Evolutionary conservation across 2,113 vertebrate genomes (phyloP).

Genomic region (Lethenteron reissneri): DNA sequence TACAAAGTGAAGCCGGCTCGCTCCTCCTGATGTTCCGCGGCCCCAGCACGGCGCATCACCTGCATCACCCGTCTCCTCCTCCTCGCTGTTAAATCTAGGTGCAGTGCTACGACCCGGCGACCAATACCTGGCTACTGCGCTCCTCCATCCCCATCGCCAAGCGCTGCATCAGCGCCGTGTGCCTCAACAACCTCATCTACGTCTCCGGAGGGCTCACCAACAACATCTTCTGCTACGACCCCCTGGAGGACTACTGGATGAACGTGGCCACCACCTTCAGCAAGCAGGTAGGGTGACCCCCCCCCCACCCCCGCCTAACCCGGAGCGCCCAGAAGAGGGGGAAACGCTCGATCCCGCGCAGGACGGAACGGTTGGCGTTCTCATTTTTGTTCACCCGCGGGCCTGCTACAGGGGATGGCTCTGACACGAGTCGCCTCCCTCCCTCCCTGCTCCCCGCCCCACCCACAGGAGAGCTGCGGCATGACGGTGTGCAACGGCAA

Average conservation of each 20-base stretch:
- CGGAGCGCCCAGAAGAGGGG: too few species aligned
- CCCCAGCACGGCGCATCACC: too few species aligned
- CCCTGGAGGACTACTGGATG: constrained; percentile 89
- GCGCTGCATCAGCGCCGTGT: constrained; percentile 83
- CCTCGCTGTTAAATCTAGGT: constrained; percentile 29
- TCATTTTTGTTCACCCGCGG: too few species aligned
- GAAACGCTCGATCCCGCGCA: too few species aligned
- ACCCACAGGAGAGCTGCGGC: constrained; percentile 73
- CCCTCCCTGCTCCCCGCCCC: not conserved
- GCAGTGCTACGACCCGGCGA: constrained; percentile 81
- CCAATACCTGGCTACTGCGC: constrained; percentile 59
- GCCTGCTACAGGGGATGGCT: too few species aligned
- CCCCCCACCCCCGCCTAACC: too few species aligned
- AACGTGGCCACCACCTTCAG: constrained; percentile 80
- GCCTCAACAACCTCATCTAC: constrained; percentile 77
- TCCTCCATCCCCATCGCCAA: constrained; percentile 90
- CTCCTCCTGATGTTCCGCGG: too few species aligned
- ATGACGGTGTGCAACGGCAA: constrained; percentile 98
- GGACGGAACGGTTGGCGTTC: too few species aligned
- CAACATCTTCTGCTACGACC: constrained; percentile 87
- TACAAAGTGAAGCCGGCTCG: too few species aligned
- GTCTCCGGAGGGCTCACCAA: constrained; percentile 91
- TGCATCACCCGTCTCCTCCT: too few species aligned
- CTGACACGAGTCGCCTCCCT: too few species aligned
- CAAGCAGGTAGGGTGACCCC: constrained; percentile 44